Evolutionary conservation across 2,113 vertebrate genomes (phyloP).

Genomic region (Dromiciops gliroides): DNA sequence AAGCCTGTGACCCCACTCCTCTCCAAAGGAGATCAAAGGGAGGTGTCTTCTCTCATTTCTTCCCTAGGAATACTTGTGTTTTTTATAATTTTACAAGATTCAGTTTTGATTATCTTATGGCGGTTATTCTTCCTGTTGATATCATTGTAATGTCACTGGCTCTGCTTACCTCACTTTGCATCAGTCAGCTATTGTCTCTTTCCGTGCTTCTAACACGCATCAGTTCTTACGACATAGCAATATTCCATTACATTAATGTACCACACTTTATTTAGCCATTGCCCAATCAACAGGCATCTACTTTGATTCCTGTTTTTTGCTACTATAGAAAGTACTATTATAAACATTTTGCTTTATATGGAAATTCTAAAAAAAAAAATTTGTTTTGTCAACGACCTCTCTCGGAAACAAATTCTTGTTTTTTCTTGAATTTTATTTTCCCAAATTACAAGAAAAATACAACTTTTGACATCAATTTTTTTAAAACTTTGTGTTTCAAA

Average conservation of each 20-base stretch:
- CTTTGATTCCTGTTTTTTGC: not conserved
- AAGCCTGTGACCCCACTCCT: no score
- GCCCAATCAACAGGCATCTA: not conserved
- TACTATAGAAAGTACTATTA: not conserved
- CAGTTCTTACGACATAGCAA: not conserved
- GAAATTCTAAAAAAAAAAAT: not conserved
- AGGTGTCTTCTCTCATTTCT: not conserved
- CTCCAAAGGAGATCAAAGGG: not conserved
- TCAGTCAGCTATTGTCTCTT: not conserved
- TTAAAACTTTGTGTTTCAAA: no score
- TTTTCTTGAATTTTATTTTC: no score
- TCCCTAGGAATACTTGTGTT: not conserved
- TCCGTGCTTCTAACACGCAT: not conserved
- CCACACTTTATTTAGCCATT: not conserved
- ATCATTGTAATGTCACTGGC: not conserved
- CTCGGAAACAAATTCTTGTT: not conserved
- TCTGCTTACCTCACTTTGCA: not conserved
- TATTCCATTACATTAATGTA: not conserved
- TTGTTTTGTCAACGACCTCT: not conserved
- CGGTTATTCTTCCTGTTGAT: not conserved
- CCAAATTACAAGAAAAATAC: no score
- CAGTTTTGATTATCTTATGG: not conserved
- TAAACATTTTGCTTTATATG: not conserved
- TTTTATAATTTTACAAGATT: not conserved
- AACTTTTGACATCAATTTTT: no score